These are phyloP conservation scores for Chydorus sphaericus DNA, from an alignment of 2,888 invertebrate genomes.

Conservation along the genomic window DNA sequence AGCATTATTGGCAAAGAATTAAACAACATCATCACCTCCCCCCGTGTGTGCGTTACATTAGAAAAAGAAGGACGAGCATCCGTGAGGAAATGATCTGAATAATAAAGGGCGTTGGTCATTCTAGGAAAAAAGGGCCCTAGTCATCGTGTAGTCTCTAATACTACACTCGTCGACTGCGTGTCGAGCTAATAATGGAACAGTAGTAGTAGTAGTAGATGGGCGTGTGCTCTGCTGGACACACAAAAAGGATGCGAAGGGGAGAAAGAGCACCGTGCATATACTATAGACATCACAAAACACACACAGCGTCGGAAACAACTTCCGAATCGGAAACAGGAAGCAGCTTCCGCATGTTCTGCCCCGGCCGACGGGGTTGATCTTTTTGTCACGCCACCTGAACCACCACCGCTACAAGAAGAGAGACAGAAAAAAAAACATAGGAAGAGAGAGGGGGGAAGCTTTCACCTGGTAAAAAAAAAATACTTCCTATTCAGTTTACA, in stretches of 20 bases:
- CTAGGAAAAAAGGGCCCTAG: not conserved
- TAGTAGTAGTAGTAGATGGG: conserved; percentile 6
- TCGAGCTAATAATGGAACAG: conserved; percentile 4
- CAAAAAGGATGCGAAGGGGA: not conserved
- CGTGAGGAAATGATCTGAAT: conserved; percentile 7
- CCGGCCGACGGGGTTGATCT: not conserved
- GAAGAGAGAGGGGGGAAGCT: no score
- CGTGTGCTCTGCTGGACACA: not conserved
- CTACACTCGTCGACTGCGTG: not conserved
- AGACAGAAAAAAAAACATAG: no score
- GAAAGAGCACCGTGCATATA: not conserved
- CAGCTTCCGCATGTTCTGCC: conserved; percentile 10
- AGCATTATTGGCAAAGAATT: no score
- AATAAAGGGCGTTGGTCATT: conserved; percentile 11
- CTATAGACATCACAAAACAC: not conserved
- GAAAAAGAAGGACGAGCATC: no score
- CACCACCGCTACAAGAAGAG: no score
- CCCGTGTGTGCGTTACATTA: not conserved
- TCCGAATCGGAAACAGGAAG: conserved; percentile 11
- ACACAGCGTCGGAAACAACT: conserved; percentile 2
- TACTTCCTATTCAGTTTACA: no score
- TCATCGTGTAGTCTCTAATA: not conserved
- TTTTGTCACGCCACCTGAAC: conserved; percentile 10
- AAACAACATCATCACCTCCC: no score
- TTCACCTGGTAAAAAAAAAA: no score